A percentile compares a stretch with the other conserved stretches of the same genome.
These are phyloP conservation scores for Eretmochelys imbricata DNA, from an alignment of 2,113 vertebrate species.

Conservation along the genomic window DNA sequence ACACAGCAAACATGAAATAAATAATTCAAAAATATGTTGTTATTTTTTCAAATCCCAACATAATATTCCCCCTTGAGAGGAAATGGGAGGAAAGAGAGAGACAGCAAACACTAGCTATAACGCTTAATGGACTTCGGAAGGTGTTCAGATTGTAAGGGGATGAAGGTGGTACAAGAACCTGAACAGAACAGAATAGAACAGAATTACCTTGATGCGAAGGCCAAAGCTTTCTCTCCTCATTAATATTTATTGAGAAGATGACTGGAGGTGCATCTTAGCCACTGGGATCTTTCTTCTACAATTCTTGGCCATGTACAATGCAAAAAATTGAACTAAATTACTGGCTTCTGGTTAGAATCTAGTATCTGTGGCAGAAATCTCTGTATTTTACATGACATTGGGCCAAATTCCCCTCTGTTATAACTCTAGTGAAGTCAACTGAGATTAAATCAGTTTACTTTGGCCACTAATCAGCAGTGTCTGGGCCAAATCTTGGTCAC, in stretches of 20 bases:
- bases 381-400: neutral
- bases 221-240: constrained; percentile 1
- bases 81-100: neutral
- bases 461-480: neutral
- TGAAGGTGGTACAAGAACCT: neutral
- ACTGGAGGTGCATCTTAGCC: neutral
- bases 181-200: neutral
- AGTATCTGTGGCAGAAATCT: neutral
- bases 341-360: neutral
- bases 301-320: neutral
- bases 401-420: neutral
- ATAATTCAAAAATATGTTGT: neutral
- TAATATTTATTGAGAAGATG: neutral
- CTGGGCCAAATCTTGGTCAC: neutral
- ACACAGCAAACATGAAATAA: neutral
- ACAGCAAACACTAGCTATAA: neutral
- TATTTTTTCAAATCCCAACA: neutral
- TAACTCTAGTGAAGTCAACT: neutral
- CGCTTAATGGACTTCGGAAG: neutral
- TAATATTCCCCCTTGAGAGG: neutral
- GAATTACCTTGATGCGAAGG: neutral
- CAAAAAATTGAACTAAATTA: neutral
- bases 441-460: neutral
- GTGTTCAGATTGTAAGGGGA: neutral
- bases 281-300: neutral